Evolutionary conservation across 1,140 invertebrate species (phyloP).

Genomic region (Lepidurus packardi): DNA sequence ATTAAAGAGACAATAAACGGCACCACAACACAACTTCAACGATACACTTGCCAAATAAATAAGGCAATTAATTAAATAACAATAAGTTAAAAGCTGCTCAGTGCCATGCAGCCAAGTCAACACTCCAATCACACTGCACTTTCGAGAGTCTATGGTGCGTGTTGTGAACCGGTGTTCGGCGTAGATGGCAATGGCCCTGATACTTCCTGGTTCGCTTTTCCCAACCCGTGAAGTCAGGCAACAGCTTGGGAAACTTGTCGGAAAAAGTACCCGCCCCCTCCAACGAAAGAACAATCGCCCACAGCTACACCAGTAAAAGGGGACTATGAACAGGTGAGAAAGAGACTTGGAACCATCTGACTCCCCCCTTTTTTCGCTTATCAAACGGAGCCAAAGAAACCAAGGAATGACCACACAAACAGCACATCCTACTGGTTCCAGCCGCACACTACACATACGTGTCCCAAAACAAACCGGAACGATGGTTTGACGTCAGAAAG

Average conservation of each 20-base stretch:
- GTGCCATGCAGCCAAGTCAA: not conserved
- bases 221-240: not conserved
- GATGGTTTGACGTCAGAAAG: slow-evolving; percentile 9
- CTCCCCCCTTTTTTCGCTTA: not conserved
- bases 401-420: not conserved
- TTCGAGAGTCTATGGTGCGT: not conserved
- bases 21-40: not conserved
- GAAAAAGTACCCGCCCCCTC: not conserved
- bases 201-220: slow-evolving; percentile 13
- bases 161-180: not conserved
- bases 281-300: not conserved
- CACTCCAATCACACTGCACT: not conserved
- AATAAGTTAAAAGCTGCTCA: not conserved
- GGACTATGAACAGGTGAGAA: not conserved
- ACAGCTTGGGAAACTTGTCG: not conserved
- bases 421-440: not conserved
- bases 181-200: not conserved
- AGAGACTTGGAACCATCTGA: not conserved
- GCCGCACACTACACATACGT: not conserved
- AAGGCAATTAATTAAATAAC: slow-evolving; percentile 1
- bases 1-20: not conserved
- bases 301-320: not conserved
- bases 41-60: not conserved
- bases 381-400: not conserved
- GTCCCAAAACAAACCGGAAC: not conserved